Percentiles rank a stretch among this genome's conserved stretches.
These are phyloP conservation scores for Apamea crenata DNA, from an alignment of 2,888 invertebrate species.

Conservation along the genomic window DNA sequence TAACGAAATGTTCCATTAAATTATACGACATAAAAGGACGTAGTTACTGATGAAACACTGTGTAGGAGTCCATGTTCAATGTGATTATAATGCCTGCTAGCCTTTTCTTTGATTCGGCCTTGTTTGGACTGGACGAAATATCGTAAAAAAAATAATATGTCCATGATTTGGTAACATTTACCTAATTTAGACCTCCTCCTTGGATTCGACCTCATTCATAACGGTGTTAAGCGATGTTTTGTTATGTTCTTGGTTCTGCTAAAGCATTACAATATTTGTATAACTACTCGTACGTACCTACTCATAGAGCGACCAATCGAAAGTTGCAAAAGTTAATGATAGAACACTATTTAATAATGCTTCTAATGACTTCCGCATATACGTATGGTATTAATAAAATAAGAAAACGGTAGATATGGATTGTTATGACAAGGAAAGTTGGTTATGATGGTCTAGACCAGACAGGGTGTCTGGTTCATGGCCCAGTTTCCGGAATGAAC, in stretches of 20 bases:
- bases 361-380: not conserved
- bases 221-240: not conserved
- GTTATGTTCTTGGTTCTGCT: not conserved
- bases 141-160: slow-evolving; percentile 3
- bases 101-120: slow-evolving; percentile 41
- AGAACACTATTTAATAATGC: not conserved
- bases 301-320: not conserved
- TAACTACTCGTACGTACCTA: not conserved
- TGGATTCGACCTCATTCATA: not conserved
- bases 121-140: slow-evolving; percentile 20
- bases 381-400: too few relatives aligned
- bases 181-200: not conserved
- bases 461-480: slow-evolving; percentile 52
- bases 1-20: slow-evolving; percentile 61
- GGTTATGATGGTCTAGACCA: slow-evolving; percentile 23
- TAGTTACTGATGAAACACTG: slow-evolving; percentile 44
- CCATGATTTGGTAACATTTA: not conserved
- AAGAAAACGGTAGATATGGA: not conserved
- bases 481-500: slow-evolving; percentile 35
- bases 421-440: slow-evolving; percentile 8
- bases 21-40: slow-evolving; percentile 47
- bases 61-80: slow-evolving; percentile 51
- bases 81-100: slow-evolving; percentile 46
- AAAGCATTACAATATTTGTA: not conserved
- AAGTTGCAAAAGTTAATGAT: not conserved